phyloP scores from a whole-genome alignment of 2,797 vertebrate species.

The Aldrovandia affinis region DNA sequence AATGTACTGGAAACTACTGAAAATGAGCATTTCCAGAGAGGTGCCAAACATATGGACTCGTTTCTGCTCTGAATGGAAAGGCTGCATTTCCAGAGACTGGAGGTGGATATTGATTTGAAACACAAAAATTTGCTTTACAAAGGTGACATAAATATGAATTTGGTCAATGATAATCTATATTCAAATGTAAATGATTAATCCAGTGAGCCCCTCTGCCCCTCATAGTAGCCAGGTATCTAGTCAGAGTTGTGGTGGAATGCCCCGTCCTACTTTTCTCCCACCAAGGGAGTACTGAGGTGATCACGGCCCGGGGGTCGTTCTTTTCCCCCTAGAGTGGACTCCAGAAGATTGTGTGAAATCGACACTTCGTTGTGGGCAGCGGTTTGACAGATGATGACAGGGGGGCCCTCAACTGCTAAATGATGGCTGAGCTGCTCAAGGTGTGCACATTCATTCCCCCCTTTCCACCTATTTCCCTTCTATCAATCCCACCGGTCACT shows the following conservation, averaged over 20 bases:
- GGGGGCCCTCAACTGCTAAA: not conserved
- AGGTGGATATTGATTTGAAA: not conserved
- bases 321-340: slow-evolving; percentile 10
- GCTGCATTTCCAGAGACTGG: not conserved
- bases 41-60: slow-evolving; percentile 8
- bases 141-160: not conserved
- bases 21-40: not conserved
- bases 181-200: not conserved
- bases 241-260: not conserved
- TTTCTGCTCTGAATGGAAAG: not conserved
- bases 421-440: not conserved
- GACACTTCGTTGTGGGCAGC: not conserved
- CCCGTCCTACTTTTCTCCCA: not conserved
- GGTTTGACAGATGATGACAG: not conserved
- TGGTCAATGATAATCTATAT: not conserved
- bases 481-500: not conserved
- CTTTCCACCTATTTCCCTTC: not conserved
- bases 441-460: not conserved
- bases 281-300: not conserved
- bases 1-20: no score
- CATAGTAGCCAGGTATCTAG: not conserved
- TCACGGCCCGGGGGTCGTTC: not conserved
- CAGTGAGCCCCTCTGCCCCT: not conserved
- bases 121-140: not conserved
- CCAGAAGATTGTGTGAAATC: slow-evolving; percentile 13